These are phyloP conservation scores for Pangasius sanitwongsei DNA, from an alignment of 2,797 vertebrate genomes.

Conservation along the genomic window DNA sequence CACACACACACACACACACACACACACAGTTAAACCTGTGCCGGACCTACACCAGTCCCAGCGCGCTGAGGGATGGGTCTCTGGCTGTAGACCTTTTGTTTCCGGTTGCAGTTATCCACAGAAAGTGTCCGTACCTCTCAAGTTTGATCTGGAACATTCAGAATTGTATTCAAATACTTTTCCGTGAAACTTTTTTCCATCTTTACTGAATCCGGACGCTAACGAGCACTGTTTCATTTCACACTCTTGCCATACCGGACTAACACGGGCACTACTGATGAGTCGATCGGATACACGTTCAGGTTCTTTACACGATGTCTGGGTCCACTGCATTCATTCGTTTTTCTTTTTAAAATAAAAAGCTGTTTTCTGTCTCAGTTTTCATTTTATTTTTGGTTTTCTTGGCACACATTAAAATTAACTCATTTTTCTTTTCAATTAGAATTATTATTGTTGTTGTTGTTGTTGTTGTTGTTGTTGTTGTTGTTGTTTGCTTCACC, in stretches of 20 bases:
- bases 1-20: too few relatives aligned
- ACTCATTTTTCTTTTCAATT: too few relatives aligned
- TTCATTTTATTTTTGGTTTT: background rate
- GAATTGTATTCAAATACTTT: background rate
- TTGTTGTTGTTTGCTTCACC: background rate
- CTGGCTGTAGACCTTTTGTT: background rate
- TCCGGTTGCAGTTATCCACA: too few relatives aligned
- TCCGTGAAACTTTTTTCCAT: background rate
- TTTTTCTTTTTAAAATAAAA: slow-evolving; percentile 8
- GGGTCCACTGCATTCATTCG: too few relatives aligned
- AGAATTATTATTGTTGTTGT: background rate
- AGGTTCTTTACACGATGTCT: background rate
- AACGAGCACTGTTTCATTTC: background rate
- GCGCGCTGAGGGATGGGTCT: background rate
- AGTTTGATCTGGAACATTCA: background rate
- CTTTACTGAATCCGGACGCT: background rate
- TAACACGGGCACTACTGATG: background rate
- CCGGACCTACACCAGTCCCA: too few relatives aligned
- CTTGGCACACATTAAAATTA: too few relatives aligned
- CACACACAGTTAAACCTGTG: background rate
- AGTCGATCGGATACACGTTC: background rate
- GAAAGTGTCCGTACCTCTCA: background rate
- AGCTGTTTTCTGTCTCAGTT: background rate
- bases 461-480: too few relatives aligned
- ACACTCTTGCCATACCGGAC: background rate